These are phyloP conservation scores for Mystacides longicornis DNA, from an alignment of 2,888 invertebrate genomes.

Conservation along the genomic window DNA sequence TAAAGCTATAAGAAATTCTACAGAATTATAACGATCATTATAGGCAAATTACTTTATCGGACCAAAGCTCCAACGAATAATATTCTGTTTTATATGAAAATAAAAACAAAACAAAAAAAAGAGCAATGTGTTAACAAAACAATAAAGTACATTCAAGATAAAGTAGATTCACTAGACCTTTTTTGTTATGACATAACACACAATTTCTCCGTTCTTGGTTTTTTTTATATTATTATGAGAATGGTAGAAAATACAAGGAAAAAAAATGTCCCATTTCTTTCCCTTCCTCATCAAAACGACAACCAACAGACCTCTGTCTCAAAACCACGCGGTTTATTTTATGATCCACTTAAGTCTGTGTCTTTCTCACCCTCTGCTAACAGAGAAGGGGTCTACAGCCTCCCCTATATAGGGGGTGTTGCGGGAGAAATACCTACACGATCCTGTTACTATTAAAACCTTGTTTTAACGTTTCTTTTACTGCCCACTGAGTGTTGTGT, in stretches of 20 bases:
- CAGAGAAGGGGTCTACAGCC: not conserved
- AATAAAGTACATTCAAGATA: not conserved
- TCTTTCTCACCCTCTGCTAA: slow-evolving; percentile 2
- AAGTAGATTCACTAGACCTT: not conserved
- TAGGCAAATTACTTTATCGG: too few relatives aligned
- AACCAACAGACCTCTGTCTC: slow-evolving; percentile 23
- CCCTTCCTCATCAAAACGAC: slow-evolving; percentile 12
- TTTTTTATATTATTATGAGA: slow-evolving; percentile 3
- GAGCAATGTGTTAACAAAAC: not conserved
- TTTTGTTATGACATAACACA: slow-evolving; percentile 14
- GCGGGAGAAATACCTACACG: slow-evolving; percentile 8
- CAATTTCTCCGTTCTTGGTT: slow-evolving; percentile 13
- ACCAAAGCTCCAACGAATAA: too few relatives aligned
- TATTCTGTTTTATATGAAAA: too few relatives aligned
- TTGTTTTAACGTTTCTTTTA: slow-evolving; percentile 18
- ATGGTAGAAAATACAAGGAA: not conserved
- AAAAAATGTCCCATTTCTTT: slow-evolving; percentile 15
- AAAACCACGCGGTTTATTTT: slow-evolving; percentile 25
- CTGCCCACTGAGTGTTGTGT: slow-evolving; percentile 12
- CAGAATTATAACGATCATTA: too few relatives aligned
- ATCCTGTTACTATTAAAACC: slow-evolving; percentile 10
- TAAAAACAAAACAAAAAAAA: too few relatives aligned
- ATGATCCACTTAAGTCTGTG: slow-evolving; percentile 26
- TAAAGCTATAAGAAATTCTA: too few relatives aligned
- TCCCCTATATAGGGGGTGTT: not conserved